Evolutionary conservation across 2,113 vertebrate species (phyloP), one percentile per base, ranked within the genome.

Genomic region (Calonectris borealis): DNA sequence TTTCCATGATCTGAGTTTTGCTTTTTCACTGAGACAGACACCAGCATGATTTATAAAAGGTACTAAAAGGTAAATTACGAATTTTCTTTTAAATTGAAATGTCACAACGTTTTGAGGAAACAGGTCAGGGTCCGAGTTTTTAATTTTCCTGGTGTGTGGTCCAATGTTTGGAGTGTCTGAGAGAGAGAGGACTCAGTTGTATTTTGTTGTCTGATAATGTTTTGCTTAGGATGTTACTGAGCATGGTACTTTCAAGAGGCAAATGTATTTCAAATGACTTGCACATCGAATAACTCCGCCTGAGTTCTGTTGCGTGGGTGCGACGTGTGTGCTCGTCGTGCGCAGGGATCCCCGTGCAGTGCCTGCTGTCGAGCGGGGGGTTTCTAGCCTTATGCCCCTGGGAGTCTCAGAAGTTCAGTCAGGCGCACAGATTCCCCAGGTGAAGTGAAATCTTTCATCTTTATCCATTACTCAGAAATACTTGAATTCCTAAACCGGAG

Each of bases 321-420:
- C 44, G 22, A 1, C 0, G 3, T 13, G 32, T 12, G 5, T 6
- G 9, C 11, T 36, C 4, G 2, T 24, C 13, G 1, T 2, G 9
- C 4, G 7, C 20, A 31, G 68, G 16, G 13, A 32, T 49, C 66
- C 21, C 40, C 29, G 40, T n/a, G 7, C 18, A 3, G 27, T 5
- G 31, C 22, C 21, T n/a, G 27, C 54, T 46, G 0, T 44, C 0
- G 7, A 66, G 40, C n/a, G 71, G 62, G 1, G 15, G 9, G 6
- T 32, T 58, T 83, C 19, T 10, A 36, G 6, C 21, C 46, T 70
- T 44, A 4, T 2, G 2, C 10, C 25, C 5, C 13, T 18, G 19
- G 13, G 25, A 64, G 10, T 27, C 38, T 31, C 4, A 5, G 7
- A 6, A 25, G 11, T 68, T 68, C 32, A 3, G 7, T 21, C 14